Conservation (phyloP, 2,797 vertebrate species). For the Tragelaphus oryx region DNA sequence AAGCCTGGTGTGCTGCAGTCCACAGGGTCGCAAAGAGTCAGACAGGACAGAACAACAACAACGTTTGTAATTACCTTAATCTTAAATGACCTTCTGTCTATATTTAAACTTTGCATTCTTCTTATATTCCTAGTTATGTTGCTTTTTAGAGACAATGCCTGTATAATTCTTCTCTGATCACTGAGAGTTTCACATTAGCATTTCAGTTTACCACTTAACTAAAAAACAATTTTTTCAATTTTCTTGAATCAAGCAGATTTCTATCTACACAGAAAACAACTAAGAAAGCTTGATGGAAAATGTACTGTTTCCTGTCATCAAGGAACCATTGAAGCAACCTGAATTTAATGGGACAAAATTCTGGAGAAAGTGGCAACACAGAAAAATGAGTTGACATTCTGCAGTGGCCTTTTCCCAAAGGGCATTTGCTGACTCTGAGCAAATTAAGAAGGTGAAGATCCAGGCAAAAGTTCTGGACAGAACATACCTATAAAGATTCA, state of each 20-base stretch:
- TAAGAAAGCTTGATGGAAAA: neutral
- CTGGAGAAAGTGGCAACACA: neutral
- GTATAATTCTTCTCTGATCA: neutral
- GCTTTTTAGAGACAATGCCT: neutral
- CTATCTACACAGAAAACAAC: neutral
- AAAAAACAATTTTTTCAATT: neutral
- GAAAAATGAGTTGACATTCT: neutral
- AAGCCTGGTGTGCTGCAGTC: neutral
- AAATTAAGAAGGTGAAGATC: neutral
- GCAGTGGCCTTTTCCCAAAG: neutral
- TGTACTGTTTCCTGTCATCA: neutral
- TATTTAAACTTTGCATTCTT: neutral
- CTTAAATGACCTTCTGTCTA: neutral
- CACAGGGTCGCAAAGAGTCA: neutral
- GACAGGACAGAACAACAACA: neutral
- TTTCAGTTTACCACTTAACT: neutral
- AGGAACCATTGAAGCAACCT: neutral
- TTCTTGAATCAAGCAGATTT: neutral
- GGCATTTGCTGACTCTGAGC: neutral
- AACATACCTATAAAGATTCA: neutral
- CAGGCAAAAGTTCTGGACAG: neutral
- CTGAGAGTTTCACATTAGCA: neutral
- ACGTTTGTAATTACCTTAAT: neutral
- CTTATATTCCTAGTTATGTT: neutral
- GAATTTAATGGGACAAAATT: neutral